These are phyloP conservation scores for Paratrypauchen microcephalus DNA, from an alignment of 2,797 vertebrate species.

Conservation along the genomic window DNA sequence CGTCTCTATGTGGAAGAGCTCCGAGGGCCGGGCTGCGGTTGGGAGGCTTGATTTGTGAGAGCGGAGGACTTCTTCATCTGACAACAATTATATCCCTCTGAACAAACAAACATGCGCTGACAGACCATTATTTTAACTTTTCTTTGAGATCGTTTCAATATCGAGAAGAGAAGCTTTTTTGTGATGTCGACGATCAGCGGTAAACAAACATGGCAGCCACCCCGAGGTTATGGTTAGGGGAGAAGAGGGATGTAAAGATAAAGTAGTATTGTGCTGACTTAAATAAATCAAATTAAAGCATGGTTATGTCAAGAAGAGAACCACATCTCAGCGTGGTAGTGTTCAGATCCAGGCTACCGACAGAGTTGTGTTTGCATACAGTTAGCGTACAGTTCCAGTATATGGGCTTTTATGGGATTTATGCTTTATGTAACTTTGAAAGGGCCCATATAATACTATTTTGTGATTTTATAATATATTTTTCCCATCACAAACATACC, in stretches of 20 bases:
- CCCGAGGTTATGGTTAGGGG: conserved; percentile 10
- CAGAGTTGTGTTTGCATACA: not conserved
- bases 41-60: conserved; percentile 38
- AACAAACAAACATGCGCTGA: conserved; percentile 62
- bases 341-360: not conserved
- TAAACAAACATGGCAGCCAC: conserved; percentile 51
- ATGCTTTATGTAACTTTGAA: not conserved
- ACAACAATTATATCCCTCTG: conserved; percentile 57
- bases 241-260: conserved; percentile 4
- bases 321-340: not conserved
- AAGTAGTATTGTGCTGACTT: not conserved
- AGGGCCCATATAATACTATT: too few relatives aligned
- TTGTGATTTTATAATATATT: too few relatives aligned
- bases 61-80: conserved; percentile 57
- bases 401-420: not conserved
- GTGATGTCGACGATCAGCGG: conserved; percentile 29
- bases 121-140: conserved; percentile 62
- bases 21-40: conserved; percentile 35
- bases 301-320: not conserved
- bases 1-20: conserved; percentile 45
- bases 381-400: not conserved
- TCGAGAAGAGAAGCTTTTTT: conserved; percentile 25
- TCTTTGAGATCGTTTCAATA: conserved; percentile 36
- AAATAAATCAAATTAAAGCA: not conserved
- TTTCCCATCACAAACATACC: too few relatives aligned